Percentiles rank a stretch among this genome's conserved stretches.
Conservation (phyloP, 2,888 invertebrate genomes). For the Abrostola tripartita region DNA sequence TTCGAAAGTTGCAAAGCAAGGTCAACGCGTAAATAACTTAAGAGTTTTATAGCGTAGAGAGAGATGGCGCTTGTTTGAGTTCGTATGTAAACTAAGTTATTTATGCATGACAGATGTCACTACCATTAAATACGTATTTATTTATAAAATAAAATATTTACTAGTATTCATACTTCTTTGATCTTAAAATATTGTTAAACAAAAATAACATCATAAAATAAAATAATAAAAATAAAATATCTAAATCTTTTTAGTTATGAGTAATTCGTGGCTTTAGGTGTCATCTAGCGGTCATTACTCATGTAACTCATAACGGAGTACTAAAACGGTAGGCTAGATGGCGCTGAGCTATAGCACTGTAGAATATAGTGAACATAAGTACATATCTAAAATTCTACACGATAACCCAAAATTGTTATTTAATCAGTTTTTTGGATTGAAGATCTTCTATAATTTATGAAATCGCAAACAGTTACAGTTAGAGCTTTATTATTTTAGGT, state of each 20-base stretch:
- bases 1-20: constrained; percentile 84
- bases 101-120: constrained; percentile 47
- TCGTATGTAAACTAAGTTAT: background rate
- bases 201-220: background rate
- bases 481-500: no score
- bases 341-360: background rate
- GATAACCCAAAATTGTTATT: no score
- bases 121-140: background rate
- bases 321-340: constrained; percentile 15
- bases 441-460: no score
- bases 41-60: constrained; percentile 36
- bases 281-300: constrained; percentile 8
- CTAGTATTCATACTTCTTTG: background rate
- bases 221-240: background rate
- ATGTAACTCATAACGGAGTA: background rate
- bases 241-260: no score
- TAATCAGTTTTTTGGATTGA: no score
- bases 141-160: background rate
- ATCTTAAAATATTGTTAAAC: background rate
- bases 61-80: constrained; percentile 68
- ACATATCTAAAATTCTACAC: no score
- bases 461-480: no score
- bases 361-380: no score
- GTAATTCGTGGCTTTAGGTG: background rate
- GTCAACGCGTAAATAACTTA: constrained; percentile 70